phyloP scores from a whole-genome alignment of 2,888 invertebrate genomes.

The Drosophila subquinaria region DNA sequence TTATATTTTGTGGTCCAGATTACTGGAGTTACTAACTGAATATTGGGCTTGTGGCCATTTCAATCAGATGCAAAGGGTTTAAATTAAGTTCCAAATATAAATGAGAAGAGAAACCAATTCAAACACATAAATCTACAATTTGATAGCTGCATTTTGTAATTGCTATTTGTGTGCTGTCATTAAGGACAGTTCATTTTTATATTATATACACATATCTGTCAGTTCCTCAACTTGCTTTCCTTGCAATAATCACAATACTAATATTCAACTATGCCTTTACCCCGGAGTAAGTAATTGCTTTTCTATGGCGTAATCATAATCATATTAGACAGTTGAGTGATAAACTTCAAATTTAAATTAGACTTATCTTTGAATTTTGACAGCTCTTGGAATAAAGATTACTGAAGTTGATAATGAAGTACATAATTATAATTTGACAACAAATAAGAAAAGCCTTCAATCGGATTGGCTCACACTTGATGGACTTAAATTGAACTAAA shows the following conservation, averaged over 20 bases:
- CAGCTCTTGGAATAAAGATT: neutral
- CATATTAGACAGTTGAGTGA: constrained; percentile 43
- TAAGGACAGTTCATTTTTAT: constrained; percentile 1
- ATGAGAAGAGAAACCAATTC: neutral
- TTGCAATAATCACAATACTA: constrained; percentile 17
- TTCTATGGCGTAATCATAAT: constrained; percentile 31
- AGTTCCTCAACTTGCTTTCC: neutral
- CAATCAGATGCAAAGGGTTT: neutral
- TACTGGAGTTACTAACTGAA: constrained; percentile 8
- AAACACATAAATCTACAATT: constrained; percentile 2
- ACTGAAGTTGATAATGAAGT: neutral
- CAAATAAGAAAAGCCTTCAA: neutral
- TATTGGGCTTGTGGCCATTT: constrained; percentile 2
- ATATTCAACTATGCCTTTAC: constrained; percentile 31
- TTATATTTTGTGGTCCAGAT: constrained; percentile 31
- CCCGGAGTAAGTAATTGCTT: constrained; percentile 28
- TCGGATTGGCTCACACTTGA: neutral
- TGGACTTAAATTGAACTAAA: too few species aligned
- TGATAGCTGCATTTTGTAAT: constrained; percentile 16
- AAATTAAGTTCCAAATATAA: constrained; percentile 17
- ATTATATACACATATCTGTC: neutral
- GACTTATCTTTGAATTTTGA: neutral
- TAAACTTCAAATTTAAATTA: constrained; percentile 9
- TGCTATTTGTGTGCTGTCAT: constrained; percentile 16
- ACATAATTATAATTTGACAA: neutral